These are phyloP conservation scores for Mionectes macconnelli DNA, from an alignment of 2,113 vertebrate species.

Conservation along the genomic window DNA sequence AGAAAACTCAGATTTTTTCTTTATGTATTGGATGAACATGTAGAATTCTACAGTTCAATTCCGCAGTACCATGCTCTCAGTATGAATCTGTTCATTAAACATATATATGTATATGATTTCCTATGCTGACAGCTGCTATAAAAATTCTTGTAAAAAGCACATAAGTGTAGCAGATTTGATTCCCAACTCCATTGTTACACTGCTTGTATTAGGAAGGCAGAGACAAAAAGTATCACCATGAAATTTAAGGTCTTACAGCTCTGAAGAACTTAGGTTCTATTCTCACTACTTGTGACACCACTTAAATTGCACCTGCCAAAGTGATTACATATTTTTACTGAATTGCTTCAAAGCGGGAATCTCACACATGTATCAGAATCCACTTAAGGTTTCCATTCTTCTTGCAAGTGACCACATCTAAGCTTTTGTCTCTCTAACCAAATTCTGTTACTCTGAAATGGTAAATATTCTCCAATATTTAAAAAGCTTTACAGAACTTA, in stretches of 20 bases:
- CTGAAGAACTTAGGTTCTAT: not conserved
- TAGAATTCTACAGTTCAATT: not conserved
- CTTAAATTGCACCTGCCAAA: not conserved
- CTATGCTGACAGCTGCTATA: not conserved
- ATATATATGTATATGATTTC: not conserved
- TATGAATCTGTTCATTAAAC: not conserved
- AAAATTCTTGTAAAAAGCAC: not conserved
- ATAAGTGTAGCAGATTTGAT: not conserved
- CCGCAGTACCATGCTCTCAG: not conserved
- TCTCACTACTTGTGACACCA: not conserved
- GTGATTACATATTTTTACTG: not conserved
- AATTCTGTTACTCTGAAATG: not conserved
- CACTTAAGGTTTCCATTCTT: not conserved
- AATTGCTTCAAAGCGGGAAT: not conserved
- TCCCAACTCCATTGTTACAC: not conserved
- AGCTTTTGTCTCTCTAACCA: not conserved
- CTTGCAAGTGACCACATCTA: not conserved
- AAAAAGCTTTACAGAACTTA: not conserved
- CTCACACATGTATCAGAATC: not conserved
- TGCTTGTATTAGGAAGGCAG: not conserved
- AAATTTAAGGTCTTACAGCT: not conserved
- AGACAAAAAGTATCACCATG: not conserved
- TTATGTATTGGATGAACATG: not conserved
- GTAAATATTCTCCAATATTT: not conserved
- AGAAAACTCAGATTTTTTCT: not conserved